phyloP scores from a whole-genome alignment of 2,113 vertebrate genomes.

The Pelmatolapia mariae region DNA sequence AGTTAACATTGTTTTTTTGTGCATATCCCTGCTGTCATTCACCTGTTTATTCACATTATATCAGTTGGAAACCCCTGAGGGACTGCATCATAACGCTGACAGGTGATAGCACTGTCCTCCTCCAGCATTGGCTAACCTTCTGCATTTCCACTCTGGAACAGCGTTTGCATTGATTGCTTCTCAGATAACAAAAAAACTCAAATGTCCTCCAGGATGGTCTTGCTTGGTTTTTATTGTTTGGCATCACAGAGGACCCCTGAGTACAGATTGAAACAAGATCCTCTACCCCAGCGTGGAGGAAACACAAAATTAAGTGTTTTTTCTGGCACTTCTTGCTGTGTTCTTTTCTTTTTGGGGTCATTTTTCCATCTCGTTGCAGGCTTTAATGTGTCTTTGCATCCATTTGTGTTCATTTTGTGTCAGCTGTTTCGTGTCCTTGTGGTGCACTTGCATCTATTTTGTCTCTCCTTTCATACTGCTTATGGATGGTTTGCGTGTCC shows the following conservation, averaged over 20 bases:
- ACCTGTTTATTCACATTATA: constrained; percentile 37
- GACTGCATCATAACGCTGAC: constrained; percentile 28
- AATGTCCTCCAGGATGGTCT: constrained; percentile 15
- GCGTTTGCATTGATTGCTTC: constrained; percentile 49
- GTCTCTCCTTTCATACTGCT: neutral
- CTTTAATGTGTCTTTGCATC: neutral
- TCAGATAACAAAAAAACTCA: neutral
- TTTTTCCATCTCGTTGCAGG: neutral
- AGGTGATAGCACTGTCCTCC: constrained; percentile 1
- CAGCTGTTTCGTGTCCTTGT: neutral
- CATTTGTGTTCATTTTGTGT: neutral
- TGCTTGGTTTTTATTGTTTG: neutral
- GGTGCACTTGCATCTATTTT: neutral
- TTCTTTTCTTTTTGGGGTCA: neutral
- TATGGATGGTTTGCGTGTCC: neutral
- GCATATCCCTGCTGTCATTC: constrained; percentile 26
- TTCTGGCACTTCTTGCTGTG: neutral
- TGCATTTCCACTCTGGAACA: neutral
- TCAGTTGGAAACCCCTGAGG: constrained; percentile 3
- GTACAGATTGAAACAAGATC: neutral
- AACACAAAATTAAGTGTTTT: neutral
- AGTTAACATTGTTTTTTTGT: neutral
- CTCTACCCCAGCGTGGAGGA: neutral
- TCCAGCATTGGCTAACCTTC: constrained; percentile 19
- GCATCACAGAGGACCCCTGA: neutral